Evolutionary conservation across 2,797 vertebrate genomes (phyloP), one percentile per base, ranked within the genome.

Genomic region (Parauchenoglanis punctatus): DNA sequence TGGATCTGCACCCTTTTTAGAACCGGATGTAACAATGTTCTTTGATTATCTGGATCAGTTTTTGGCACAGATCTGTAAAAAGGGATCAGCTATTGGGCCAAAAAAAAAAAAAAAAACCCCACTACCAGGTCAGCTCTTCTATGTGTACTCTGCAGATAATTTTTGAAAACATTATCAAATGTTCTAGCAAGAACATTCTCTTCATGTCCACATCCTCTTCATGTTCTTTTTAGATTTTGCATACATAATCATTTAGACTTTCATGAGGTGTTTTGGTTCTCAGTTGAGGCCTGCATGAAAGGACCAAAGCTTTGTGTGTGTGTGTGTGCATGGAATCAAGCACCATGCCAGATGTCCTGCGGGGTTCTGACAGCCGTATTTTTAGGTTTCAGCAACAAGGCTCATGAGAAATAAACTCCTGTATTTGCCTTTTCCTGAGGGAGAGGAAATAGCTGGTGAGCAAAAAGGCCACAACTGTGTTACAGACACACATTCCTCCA

Each of bases 361-460:
- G 25, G 83, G 61, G 81, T 90, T 92, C 87, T 87, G 84, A 87
- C 78, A 86, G 84, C 13, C 70, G 65, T 91, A 92, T 92, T 92
- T 92, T 91, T 91, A 91, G 89, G 87, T 85, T 73, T 70, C 35
- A 54, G 85, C 67, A 82, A 75, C 25, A 83, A 76, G 58, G 61
- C 86, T 81, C 77, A 86, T 20, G 46, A 75, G 88, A 90, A 92
- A 90, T 67, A 90, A 76, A 88, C 89, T 86, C 85, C 83, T 87
- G 90, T 92, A 87, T 93, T 92, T 92, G 90, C 86, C 87, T 90
- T 90, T 89, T 85, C 76, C 59, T 25, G 83, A 90, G 73, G 70
- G 81, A 90, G 80, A 91, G 91, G 91, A 92, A 92, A 92, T 90
- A 89, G 89, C 82, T 70, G 58, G 28, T 77, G 68, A 87, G 88